phyloP scores from a whole-genome alignment of 1,140 invertebrate genomes.

The Drosophila sp. region DNA sequence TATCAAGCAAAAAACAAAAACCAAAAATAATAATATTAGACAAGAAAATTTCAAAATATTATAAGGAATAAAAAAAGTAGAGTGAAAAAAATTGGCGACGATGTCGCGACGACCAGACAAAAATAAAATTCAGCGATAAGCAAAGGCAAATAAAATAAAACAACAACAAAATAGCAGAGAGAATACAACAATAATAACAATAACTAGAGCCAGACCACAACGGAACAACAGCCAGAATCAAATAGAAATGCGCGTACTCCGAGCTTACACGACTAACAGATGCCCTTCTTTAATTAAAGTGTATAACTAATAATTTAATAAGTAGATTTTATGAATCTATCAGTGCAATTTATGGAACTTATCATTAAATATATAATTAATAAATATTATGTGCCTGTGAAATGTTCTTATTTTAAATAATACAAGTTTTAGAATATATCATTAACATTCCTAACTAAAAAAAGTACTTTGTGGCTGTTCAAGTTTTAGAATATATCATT shows the following conservation, averaged over 20 bases:
- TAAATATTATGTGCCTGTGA: too few species aligned
- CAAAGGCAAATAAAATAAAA: conserved; percentile 21
- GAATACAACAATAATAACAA: conserved; percentile 24
- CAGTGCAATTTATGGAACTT: not conserved
- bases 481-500: too few species aligned
- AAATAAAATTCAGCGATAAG: conserved; percentile 44
- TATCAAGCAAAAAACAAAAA: conserved; percentile 54
- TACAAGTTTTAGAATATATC: too few species aligned
- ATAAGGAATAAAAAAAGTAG: conserved; percentile 18
- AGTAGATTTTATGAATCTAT: too few species aligned
- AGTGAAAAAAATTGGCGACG: conserved; percentile 22
- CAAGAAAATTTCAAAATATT: conserved; percentile 26
- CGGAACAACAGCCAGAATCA: not conserved
- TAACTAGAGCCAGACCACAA: conserved; percentile 2
- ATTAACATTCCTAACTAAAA: too few species aligned
- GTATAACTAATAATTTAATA: conserved; percentile 1
- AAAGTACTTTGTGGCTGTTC: too few species aligned
- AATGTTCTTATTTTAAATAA: too few species aligned
- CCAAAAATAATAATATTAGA: conserved; percentile 40
- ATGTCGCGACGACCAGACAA: conserved; percentile 40
- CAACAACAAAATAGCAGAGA: conserved; percentile 15
- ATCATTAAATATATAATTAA: not conserved
- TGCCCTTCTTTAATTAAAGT: conserved; percentile 1
- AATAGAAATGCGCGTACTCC: conserved; percentile 9
- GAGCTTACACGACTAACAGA: not conserved